phyloP scores from a whole-genome alignment of 2,113 vertebrate species.

The Eira barbara region DNA sequence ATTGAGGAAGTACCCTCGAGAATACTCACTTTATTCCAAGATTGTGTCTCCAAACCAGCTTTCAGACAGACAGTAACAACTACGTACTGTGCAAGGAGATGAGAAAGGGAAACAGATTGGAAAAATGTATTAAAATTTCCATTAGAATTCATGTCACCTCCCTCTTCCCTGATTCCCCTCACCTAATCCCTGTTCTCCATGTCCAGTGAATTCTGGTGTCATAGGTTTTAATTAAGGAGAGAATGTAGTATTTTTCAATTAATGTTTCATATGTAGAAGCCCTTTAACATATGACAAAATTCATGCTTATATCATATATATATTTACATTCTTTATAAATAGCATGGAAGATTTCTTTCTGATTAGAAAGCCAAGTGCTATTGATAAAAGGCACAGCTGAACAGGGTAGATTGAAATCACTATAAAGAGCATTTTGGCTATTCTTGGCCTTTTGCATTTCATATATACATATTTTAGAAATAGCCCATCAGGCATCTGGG shows the following conservation, averaged over 20 bases:
- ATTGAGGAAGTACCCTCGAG: neutral
- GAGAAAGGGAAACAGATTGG: neutral
- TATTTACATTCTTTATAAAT: neutral
- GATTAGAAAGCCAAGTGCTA: neutral
- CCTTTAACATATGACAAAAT: neutral
- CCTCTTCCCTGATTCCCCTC: neutral
- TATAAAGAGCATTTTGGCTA: neutral
- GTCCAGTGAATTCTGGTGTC: neutral
- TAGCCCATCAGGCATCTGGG: neutral
- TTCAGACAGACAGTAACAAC: slow-evolving; percentile 97
- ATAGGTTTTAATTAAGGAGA: neutral
- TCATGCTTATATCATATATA: neutral
- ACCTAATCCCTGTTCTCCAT: neutral
- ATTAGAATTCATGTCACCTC: neutral
- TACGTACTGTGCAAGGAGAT: slow-evolving; percentile 75
- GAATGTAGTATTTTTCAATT: neutral
- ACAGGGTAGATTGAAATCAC: neutral
- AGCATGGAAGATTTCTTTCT: neutral
- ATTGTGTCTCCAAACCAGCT: slow-evolving; percentile 95
- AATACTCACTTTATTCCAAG: slow-evolving; percentile 93
- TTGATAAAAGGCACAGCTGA: neutral
- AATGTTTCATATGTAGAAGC: neutral
- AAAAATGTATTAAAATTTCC: neutral
- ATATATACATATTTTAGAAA: neutral
- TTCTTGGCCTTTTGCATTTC: neutral